Conservation (phyloP, 1,140 invertebrate genomes). For the Agraylea sexmaculata region DNA sequence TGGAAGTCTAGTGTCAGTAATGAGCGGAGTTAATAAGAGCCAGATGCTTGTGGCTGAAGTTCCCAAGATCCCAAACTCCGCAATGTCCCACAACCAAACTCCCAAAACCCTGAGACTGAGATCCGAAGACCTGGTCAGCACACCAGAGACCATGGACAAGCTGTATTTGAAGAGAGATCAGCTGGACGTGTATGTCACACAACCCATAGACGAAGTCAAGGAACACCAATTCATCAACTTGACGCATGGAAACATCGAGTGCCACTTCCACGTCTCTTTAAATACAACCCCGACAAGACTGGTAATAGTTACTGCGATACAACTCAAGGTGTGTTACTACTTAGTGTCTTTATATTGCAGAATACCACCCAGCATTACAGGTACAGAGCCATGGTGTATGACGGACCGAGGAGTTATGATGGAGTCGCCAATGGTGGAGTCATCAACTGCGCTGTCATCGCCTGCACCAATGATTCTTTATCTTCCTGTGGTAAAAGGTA, state of each 20-base stretch:
- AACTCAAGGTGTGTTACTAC: too few species aligned
- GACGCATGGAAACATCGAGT: neutral
- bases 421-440: slow-evolving; percentile 10
- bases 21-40: slow-evolving; percentile 33
- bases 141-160: neutral
- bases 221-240: neutral
- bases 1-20: slow-evolving; percentile 34
- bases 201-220: neutral
- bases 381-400: slow-evolving; percentile 16
- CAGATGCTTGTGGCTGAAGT: slow-evolving; percentile 38
- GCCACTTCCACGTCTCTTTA: neutral
- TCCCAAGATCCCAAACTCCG: slow-evolving; percentile 32
- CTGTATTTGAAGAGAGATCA: neutral
- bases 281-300: slow-evolving; percentile 17
- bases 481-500: slow-evolving; percentile 16
- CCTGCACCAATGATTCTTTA: slow-evolving; percentile 13
- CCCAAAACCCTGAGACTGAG: slow-evolving; percentile 27
- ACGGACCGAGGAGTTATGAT: slow-evolving; percentile 13
- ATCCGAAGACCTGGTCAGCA: slow-evolving; percentile 29
- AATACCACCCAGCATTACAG: slow-evolving; percentile 8
- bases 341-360: slow-evolving; percentile 8
- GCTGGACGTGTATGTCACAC: neutral
- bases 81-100: slow-evolving; percentile 22
- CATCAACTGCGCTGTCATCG: slow-evolving; percentile 14
- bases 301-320: slow-evolving; percentile 23